Conservation (phyloP, 2,797 vertebrate genomes). For the Lithobates pipiens region DNA sequence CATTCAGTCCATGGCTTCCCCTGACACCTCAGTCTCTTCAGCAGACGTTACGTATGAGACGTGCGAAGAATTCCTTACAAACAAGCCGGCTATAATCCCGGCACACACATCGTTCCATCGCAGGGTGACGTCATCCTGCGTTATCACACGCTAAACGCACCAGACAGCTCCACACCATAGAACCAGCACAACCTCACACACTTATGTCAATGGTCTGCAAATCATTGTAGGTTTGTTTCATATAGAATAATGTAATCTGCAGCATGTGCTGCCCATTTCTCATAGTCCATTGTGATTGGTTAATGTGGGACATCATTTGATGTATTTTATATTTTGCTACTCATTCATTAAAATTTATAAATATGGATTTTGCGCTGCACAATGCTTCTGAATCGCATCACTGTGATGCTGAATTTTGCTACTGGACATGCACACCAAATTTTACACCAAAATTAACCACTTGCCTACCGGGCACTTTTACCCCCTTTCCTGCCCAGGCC, state of each 20-base stretch:
- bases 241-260: not conserved
- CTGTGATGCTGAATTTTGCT: no score
- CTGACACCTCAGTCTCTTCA: slow-evolving; percentile 7
- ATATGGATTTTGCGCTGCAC: no score
- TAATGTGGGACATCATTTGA: no score
- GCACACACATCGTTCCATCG: not conserved
- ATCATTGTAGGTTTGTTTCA: not conserved
- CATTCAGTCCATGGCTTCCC: not conserved
- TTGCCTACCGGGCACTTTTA: no score
- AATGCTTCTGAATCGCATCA: no score
- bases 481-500: no score
- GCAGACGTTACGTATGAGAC: slow-evolving; percentile 34
- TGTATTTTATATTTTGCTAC: no score
- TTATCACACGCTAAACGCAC: slow-evolving; percentile 32
- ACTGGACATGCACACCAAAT: no score
- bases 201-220: not conserved
- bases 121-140: not conserved
- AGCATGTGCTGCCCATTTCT: no score
- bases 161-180: slow-evolving; percentile 15
- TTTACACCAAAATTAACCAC: no score
- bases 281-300: no score
- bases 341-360: no score
- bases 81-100: slow-evolving; percentile 34
- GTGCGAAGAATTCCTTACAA: slow-evolving; percentile 19
- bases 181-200: not conserved